Evolutionary conservation across 1,140 invertebrate species (phyloP), one percentile per base, ranked within the genome.

Genomic region (Helicorthomorpha holstii): DNA sequence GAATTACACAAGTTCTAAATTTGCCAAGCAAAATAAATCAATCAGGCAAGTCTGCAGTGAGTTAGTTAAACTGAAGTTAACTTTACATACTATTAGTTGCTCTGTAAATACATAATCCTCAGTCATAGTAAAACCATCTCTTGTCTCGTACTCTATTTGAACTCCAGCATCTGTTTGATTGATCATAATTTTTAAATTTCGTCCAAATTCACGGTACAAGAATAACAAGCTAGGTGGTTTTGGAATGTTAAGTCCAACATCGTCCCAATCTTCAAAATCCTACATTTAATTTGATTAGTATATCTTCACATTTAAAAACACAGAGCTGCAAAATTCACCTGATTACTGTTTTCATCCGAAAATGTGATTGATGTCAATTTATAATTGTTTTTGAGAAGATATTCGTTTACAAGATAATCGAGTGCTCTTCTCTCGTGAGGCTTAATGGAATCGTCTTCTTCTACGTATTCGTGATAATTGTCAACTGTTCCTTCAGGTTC

Each of bases 201-300:
- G 71, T 54, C 72, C 66, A 56, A 74, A 80, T 54, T 85, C 83
- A 56, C 84, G 73, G 62, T 87, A 90, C 27, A 91, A 68, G 29
- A 79, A 77, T 25, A 86, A 64, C 10, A 92, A 65, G 62, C 81
- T 79, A 10, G 82, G 75, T 23, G 86, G 87, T 60, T 85, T 80
- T 1, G 83, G 73, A 63, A 85, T 84, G 64, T 91, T 90, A 16
- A 91, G 68, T 1, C 87, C 86, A n/a, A 85, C 81, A 71, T 90
- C 85, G 69, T 90, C 85, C 88, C 88, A 92, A 62, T 89, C 83
- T 69, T 91, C 88, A 75, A 91, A 89, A 72, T 92, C 85, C 78
- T 83, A 57, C 3, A 65, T 63, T 29, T 54, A 56, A 54, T 21
- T 45, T 50, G 53, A 27, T 44, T 12, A n/a, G n/a, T 24, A 21